Evolutionary conservation across 2,888 invertebrate species (phyloP), one percentile per base, ranked within the genome.

Genomic region (Strigamia transsilvanica): DNA sequence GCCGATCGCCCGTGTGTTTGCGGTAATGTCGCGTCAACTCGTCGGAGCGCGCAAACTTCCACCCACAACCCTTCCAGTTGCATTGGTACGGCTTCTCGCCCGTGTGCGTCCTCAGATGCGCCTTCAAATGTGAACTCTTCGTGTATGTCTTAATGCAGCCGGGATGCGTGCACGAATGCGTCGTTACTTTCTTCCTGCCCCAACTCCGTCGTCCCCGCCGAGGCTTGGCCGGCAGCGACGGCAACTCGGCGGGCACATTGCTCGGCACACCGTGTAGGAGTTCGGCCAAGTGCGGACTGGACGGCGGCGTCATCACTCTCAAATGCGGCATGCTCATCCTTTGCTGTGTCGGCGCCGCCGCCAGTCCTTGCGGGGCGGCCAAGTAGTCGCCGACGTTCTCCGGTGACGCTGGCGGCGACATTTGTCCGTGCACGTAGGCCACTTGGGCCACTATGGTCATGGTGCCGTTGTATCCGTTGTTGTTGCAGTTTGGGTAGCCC

Each of bases 41-140:
- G 86, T 92, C 91, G 10, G 91, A 91, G 46, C 91, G 87, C 10
- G 91, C 91, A 86, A 92, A 92, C 86, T 90, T 91, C 90, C 91
- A 91, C 0, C 90, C 91, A 85, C 90, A 89, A 1, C 90, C 91
- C 85, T 90, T 90, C 91, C 92, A 92, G 84, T 88, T 90, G 86
- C 92, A 92, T 85, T 89, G 89, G 87, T 92, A 92, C 3, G 92
- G 92, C 86, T 92, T 92, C 87, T 92, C 51, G 51, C 51, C 51
- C 51, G 51, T 51, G 18, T 51, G 51, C 51, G 51, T 51, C 51
- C 51, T 51, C 42, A 91, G 87, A 85, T 91, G 91, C 12, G 91
- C 91, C 88, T 91, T 91, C 81, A 91, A 87, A 85, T 91, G 91
- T 3, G 91, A 91, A 81, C 90, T 90, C 85, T 91, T 91, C 77